Evolutionary conservation across 2,113 vertebrate genomes (phyloP).

Genomic region (Silurus asotus): DNA sequence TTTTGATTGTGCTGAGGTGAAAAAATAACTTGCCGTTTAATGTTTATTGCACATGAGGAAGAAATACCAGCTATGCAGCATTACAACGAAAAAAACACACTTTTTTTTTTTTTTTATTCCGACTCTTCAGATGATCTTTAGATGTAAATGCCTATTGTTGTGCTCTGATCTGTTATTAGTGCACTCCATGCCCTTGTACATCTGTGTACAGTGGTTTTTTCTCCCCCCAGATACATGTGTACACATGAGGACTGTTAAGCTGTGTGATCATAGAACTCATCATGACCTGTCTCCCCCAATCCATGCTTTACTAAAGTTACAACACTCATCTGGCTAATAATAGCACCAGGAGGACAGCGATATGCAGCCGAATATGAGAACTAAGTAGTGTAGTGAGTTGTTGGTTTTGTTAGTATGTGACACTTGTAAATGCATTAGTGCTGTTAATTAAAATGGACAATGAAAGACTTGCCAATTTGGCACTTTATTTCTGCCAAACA

Average conservation of each 20-base stretch:
- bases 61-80: background rate
- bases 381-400: background rate
- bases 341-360: constrained; percentile 45
- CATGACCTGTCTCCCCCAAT: constrained; percentile 26
- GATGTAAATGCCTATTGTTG: background rate
- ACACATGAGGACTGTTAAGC: background rate
- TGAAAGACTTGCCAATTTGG: background rate
- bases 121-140: background rate
- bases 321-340: constrained; percentile 51
- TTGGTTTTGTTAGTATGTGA: constrained; percentile 21
- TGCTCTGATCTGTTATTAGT: background rate
- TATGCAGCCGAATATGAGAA: constrained; percentile 43
- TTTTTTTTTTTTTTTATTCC: background rate
- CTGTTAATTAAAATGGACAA: background rate
- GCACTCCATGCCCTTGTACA: background rate
- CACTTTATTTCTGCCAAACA: background rate
- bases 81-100: background rate
- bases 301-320: constrained; percentile 47
- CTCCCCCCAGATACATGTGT: background rate
- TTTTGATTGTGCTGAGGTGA: background rate
- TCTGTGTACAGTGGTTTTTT: background rate
- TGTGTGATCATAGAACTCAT: constrained; percentile 5
- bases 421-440: background rate
- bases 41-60: background rate
- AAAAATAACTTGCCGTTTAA: background rate